Conservation (phyloP, 2,113 vertebrate species). For the Recurvirostra avosetta region DNA sequence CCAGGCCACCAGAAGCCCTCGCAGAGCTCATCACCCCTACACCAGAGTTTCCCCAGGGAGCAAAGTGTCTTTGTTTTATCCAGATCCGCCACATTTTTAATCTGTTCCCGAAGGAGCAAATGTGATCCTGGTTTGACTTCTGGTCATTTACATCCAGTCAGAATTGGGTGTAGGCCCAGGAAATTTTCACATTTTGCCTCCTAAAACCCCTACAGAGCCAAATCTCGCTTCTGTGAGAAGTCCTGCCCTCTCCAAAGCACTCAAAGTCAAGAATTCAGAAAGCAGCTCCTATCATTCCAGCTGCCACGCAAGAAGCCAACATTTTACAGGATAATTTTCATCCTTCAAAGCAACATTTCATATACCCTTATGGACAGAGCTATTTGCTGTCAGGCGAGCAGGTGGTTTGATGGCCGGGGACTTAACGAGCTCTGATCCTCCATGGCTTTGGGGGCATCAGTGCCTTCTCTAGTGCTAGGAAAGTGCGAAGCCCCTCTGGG, state of each 20-base stretch:
- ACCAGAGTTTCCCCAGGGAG: neutral
- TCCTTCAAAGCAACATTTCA: neutral
- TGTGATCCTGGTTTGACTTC: accelerated
- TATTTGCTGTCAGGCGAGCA: neutral
- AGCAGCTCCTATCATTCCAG: neutral
- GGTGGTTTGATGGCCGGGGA: neutral
- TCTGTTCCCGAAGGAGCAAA: accelerated
- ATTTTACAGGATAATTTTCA: neutral
- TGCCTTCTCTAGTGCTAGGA: neutral
- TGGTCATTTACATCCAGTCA: accelerated
- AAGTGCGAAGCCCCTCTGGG: neutral
- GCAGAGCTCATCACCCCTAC: neutral
- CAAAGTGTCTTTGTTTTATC: neutral
- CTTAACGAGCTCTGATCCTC: accelerated
- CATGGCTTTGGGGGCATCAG: neutral
- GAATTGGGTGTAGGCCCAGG: neutral
- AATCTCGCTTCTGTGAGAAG: neutral
- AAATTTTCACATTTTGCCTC: neutral
- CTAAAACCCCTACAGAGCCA: neutral
- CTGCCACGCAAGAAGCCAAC: accelerated
- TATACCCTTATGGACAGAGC: accelerated
- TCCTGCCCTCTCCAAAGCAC: neutral
- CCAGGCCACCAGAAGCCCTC: neutral
- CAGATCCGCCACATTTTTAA: neutral
- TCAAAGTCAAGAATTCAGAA: neutral